phyloP scores from a whole-genome alignment of 1,140 invertebrate species.

The Agraylea sexmaculata region DNA sequence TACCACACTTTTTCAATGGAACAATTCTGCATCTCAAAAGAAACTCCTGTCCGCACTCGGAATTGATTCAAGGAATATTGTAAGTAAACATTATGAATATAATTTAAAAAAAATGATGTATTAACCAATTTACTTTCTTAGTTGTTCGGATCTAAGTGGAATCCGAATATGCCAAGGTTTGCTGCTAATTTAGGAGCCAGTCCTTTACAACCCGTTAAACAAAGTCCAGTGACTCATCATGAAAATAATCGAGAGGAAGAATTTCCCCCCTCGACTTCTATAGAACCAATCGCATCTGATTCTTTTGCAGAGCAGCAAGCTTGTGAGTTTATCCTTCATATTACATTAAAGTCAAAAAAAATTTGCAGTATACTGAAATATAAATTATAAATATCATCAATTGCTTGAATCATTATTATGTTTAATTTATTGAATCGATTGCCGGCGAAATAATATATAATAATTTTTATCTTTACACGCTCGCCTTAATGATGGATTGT shows the following conservation, averaged over 20 bases:
- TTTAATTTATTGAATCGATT: no score
- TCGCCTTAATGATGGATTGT: no score
- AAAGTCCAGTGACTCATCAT: slow-evolving; percentile 22
- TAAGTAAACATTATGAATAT: slow-evolving; percentile 39
- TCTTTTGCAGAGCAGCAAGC: slow-evolving; percentile 34
- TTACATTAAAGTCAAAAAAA: background rate
- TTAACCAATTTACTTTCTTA: slow-evolving; percentile 32
- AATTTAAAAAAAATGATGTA: slow-evolving; percentile 4
- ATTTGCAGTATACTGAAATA: no score
- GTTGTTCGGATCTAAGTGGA: slow-evolving; percentile 70
- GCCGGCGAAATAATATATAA: no score
- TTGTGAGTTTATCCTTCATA: slow-evolving; percentile 28
- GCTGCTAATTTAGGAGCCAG: slow-evolving; percentile 62
- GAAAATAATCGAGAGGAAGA: slow-evolving; percentile 16
- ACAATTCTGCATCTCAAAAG: slow-evolving; percentile 56
- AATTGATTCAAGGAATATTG: slow-evolving; percentile 73
- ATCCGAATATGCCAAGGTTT: slow-evolving; percentile 61
- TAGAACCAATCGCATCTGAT: slow-evolving; percentile 27
- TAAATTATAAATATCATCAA: no score
- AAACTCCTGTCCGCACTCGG: slow-evolving; percentile 56
- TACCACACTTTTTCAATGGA: slow-evolving; percentile 47
- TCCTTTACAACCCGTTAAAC: slow-evolving; percentile 64
- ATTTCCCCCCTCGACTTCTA: slow-evolving; percentile 22
- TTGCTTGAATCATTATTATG: no score
- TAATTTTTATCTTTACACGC: no score